Evolutionary conservation across 1,140 invertebrate genomes (phyloP), one percentile per base, ranked within the genome.

Genomic region (Microplitis mediator): DNA sequence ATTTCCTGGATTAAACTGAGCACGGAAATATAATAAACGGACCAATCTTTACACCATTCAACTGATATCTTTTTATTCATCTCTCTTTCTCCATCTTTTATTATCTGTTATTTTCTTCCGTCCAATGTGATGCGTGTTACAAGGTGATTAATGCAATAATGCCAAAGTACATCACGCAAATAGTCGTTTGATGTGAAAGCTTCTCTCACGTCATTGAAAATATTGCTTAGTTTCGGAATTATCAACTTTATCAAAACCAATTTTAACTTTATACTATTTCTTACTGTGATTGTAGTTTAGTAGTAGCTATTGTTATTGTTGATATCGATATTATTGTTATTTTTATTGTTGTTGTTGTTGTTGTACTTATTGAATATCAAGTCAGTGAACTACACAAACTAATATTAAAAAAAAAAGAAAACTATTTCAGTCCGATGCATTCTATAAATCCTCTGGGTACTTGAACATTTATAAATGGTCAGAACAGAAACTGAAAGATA

Each of bases 401-500:
- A 39, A 39, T 4, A 39, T 9, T 39, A 9, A 51, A 5, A 13
- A 54, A 6, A 11, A 5, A 51, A 9, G 14, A 67, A 31, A 39
- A 52, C 16, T 52, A 67, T 67, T 31, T 67, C 50, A 54, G 23
- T 16, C 65, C 4, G 4, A n/a, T 4, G 45, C 72, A 56, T 69
- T 73, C 65, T 69, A 74, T 74, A 69, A 74, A 74, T 74, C 36
- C 66, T 16, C 31, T 60, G 64, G 23, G 63, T 56, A 63, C 60
- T 74, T 64, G 72, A 54, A 69, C 72, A 69, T 74, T 74, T 74
- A 74, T 69, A 74, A 74, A 74, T 23, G 66, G 39, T 32, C 35
- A 65, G 69, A 56, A 51, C 65, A 67, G 39, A 23, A 51, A 34
- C 2, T 31, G 23, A 56, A 32, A 32, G 6, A 36, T 35, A 14